Evolutionary conservation across 2,797 vertebrate species (phyloP).

Genomic region (Cebuella pygmaea): DNA sequence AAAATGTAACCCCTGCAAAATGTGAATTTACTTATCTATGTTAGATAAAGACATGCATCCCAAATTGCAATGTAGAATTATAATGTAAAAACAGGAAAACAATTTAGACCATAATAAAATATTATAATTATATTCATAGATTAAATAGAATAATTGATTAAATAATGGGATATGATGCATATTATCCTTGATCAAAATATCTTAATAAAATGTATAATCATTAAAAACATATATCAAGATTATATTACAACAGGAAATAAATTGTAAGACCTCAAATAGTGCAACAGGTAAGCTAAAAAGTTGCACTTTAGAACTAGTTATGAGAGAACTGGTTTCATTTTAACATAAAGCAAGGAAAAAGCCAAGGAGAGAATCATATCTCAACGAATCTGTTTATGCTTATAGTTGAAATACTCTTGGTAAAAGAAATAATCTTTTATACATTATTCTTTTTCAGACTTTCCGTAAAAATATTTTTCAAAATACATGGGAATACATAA

Average conservation of each 20-base stretch:
- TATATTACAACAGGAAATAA: not conserved
- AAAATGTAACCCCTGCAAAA: not conserved
- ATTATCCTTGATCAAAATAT: slow-evolving; percentile 19
- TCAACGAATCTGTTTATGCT: not conserved
- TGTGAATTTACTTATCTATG: not conserved
- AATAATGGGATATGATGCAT: not conserved
- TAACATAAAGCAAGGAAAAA: not conserved
- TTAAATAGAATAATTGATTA: slow-evolving; percentile 53
- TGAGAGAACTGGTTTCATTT: not conserved
- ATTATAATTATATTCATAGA: slow-evolving; percentile 1
- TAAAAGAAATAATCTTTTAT: not conserved
- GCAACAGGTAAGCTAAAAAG: not conserved
- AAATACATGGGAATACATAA: not conserved
- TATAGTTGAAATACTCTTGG: not conserved
- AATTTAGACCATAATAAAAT: not conserved
- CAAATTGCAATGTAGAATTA: not conserved
- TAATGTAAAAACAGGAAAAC: not conserved
- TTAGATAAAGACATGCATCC: not conserved
- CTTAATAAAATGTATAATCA: not conserved
- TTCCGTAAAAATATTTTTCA: not conserved
- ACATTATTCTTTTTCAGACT: not conserved
- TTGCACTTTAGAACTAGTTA: slow-evolving; percentile 7
- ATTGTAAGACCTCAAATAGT: not conserved
- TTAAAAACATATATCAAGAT: slow-evolving; percentile 6
- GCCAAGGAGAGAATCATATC: not conserved